Percentiles rank a stretch among this genome's conserved stretches.
These are phyloP conservation scores for Isaurus tuberculatus DNA, from an alignment of 92 coral and sea anemone genomes.

Conservation along the genomic window DNA sequence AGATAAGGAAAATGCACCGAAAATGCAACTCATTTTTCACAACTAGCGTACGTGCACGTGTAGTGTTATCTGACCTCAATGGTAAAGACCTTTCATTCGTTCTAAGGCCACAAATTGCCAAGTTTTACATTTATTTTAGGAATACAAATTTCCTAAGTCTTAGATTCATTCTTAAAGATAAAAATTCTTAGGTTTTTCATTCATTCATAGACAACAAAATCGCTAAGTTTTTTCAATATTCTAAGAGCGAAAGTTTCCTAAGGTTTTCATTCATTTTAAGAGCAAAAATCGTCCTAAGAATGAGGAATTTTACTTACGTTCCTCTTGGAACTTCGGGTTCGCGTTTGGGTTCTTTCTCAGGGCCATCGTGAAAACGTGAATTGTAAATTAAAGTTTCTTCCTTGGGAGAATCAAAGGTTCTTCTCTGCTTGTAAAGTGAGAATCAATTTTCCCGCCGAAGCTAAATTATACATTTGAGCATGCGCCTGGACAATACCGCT, in stretches of 20 bases:
- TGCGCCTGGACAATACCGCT: background rate
- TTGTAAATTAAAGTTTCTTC: too few relatives aligned
- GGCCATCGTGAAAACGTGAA: background rate
- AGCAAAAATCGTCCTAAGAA: conserved; percentile 8
- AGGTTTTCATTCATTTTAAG: background rate
- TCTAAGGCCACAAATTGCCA: conserved; percentile 1
- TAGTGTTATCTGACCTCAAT: background rate
- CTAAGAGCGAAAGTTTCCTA: background rate
- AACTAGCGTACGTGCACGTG: background rate
- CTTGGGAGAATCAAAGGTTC: too few relatives aligned
- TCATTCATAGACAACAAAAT: background rate
- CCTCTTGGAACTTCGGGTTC: conserved; percentile 17
- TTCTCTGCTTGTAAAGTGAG: too few relatives aligned
- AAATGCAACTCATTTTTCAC: background rate
- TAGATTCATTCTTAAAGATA: background rate
- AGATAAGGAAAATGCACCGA: background rate
- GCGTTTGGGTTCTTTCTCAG: conserved; percentile 19
- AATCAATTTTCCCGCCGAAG: conserved; percentile 7
- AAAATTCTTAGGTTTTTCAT: conserved; percentile 13
- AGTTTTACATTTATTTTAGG: background rate
- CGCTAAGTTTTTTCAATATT: background rate
- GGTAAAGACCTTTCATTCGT: conserved; percentile 13
- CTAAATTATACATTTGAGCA: conserved; percentile 7
- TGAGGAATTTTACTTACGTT: conserved; percentile 12
- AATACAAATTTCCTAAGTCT: conserved; percentile 3